Evolutionary conservation across 2,888 invertebrate species (phyloP).

Genomic region (Cheilosia impressa): DNA sequence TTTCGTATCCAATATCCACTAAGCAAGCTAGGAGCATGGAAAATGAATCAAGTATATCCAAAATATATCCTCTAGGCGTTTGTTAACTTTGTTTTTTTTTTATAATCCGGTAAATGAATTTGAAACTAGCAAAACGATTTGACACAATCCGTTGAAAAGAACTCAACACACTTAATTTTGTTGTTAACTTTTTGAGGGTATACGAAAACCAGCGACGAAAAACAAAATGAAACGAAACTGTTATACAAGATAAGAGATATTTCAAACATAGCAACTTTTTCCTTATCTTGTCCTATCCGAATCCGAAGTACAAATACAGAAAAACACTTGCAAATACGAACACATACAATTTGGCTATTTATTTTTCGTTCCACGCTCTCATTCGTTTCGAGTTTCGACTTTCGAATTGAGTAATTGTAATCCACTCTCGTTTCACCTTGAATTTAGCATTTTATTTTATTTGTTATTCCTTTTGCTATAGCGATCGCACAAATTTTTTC

Average conservation of each 20-base stretch:
- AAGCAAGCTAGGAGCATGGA: constrained; percentile 27
- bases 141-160: constrained; percentile 18
- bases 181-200: constrained; percentile 38
- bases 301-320: constrained; percentile 65
- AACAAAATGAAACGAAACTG: constrained; percentile 63
- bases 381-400: constrained; percentile 68
- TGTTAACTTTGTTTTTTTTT: constrained; percentile 22
- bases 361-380: constrained; percentile 66
- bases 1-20: constrained; percentile 66
- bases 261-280: constrained; percentile 59
- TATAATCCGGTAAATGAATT: not conserved
- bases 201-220: constrained; percentile 44
- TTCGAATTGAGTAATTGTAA: constrained; percentile 70
- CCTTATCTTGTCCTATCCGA: constrained; percentile 67
- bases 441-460: constrained; percentile 60
- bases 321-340: constrained; percentile 59
- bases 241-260: constrained; percentile 73
- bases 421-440: constrained; percentile 75
- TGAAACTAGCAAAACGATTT: constrained; percentile 16
- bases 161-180: constrained; percentile 20
- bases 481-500: constrained; percentile 33
- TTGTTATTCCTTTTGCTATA: constrained; percentile 27
- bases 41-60: constrained; percentile 62
- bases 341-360: constrained; percentile 56
- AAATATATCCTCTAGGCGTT: constrained; percentile 35